phyloP scores from a whole-genome alignment of 2,888 invertebrate genomes.

The Dicyrtoma fusca region DNA sequence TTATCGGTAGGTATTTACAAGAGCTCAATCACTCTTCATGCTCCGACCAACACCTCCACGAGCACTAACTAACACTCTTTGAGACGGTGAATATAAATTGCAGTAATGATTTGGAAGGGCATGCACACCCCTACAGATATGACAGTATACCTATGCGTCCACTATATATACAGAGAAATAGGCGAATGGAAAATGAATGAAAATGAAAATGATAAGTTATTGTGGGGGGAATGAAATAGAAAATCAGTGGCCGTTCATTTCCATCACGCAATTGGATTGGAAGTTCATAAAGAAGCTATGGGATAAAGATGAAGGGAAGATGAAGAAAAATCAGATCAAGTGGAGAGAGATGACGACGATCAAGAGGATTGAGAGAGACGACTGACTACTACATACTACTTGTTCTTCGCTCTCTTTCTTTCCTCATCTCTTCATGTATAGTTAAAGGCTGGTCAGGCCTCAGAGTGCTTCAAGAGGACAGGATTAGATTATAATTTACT shows the following conservation, averaged over 20 bases:
- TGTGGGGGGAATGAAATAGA: constrained; percentile 10
- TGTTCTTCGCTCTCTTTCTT: no score
- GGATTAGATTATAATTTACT: constrained; percentile 37
- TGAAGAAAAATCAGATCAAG: constrained; percentile 31
- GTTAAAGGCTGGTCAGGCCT: no score
- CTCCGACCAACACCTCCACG: background rate
- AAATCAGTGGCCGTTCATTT: background rate
- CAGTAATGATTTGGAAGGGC: background rate
- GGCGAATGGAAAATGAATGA: background rate
- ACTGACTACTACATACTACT: no score
- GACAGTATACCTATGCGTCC: no score
- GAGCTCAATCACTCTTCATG: no score
- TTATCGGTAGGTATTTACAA: no score
- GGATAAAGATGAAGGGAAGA: background rate
- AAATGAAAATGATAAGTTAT: background rate
- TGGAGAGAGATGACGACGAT: background rate
- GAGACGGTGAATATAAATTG: constrained; percentile 2
- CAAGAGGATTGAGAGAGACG: background rate
- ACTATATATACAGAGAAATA: no score
- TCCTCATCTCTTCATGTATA: no score
- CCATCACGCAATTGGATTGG: no score
- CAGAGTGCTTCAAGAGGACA: background rate
- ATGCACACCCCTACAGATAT: no score
- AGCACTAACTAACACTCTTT: background rate
- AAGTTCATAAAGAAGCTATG: no score